Evolutionary conservation across 1,140 invertebrate genomes (phyloP).

Genomic region (Trypoxylus dichotomus): DNA sequence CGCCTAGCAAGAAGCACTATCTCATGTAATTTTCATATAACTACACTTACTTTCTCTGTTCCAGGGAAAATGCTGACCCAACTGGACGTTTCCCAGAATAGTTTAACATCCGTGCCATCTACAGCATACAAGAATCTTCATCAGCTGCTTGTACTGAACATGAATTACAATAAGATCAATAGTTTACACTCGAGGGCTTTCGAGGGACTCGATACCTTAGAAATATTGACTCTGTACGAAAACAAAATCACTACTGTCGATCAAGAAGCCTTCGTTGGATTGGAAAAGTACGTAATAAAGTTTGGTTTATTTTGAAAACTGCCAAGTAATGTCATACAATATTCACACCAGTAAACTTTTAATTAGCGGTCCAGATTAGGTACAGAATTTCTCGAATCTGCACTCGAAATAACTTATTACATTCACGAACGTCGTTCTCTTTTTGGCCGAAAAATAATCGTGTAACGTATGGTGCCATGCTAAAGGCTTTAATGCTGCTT

Average conservation of each 20-base stretch:
- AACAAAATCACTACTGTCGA: constrained; percentile 81
- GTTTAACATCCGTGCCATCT: constrained; percentile 75
- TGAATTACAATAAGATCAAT: constrained; percentile 85
- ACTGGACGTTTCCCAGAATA: constrained; percentile 81
- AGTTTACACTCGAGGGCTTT: constrained; percentile 78
- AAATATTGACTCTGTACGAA: constrained; percentile 85
- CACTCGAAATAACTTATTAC: too few relatives aligned
- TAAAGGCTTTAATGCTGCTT: too few relatives aligned
- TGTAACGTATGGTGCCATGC: too few relatives aligned
- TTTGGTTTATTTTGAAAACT: too few relatives aligned
- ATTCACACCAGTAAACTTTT: too few relatives aligned
- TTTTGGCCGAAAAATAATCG: too few relatives aligned
- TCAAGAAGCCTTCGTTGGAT: constrained; percentile 77
- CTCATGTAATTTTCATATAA: constrained; percentile 13
- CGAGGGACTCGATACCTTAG: constrained; percentile 79
- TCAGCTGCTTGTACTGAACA: constrained; percentile 81
- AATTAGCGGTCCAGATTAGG: too few relatives aligned
- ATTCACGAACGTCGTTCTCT: too few relatives aligned
- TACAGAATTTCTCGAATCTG: too few relatives aligned
- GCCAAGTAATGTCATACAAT: too few relatives aligned
- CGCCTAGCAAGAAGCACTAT: neutral
- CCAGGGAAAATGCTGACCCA: constrained; percentile 80
- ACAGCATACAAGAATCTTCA: constrained; percentile 76
- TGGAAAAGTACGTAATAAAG: constrained; percentile 73
- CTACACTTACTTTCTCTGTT: constrained; percentile 36